phyloP scores from a whole-genome alignment of 2,113 vertebrate genomes.

The Melanerpes formicivorus region DNA sequence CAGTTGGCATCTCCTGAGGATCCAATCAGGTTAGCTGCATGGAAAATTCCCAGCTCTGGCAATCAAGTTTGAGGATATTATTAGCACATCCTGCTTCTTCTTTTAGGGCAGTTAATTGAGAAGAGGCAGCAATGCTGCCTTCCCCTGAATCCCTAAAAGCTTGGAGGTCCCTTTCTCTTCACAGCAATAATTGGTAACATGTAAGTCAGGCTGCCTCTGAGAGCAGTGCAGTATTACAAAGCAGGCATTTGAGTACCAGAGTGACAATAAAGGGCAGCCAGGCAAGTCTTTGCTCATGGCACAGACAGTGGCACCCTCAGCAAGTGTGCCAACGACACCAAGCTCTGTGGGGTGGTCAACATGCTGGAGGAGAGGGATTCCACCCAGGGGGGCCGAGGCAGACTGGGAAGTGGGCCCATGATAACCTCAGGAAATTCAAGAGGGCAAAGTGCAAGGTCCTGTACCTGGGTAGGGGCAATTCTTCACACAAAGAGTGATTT shows the following conservation, averaged over 20 bases:
- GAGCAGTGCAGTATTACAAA: not conserved
- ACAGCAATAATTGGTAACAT: not conserved
- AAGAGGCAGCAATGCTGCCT: not conserved
- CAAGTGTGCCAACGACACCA: too few species aligned
- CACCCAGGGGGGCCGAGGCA: too few species aligned
- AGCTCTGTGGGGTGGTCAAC: too few species aligned
- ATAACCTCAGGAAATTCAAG: too few species aligned
- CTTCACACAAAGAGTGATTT: too few species aligned
- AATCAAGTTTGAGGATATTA: not conserved
- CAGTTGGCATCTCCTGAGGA: not conserved
- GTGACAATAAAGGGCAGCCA: not conserved
- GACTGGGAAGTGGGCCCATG: too few species aligned
- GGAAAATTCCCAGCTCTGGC: not conserved
- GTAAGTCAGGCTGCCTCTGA: not conserved
- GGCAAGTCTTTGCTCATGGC: too few species aligned
- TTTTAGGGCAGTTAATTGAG: conserved; percentile 16
- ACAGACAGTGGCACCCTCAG: too few species aligned
- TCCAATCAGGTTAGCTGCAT: not conserved
- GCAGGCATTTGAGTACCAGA: not conserved
- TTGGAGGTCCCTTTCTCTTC: not conserved
- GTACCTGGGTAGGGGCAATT: too few species aligned
- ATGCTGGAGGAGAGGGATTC: too few species aligned
- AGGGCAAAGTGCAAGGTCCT: too few species aligned
- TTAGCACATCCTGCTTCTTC: not conserved
- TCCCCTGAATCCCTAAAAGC: not conserved